These are phyloP conservation scores for Sylvia atricapilla DNA, from an alignment of 2,113 vertebrate genomes.

Conservation along the genomic window DNA sequence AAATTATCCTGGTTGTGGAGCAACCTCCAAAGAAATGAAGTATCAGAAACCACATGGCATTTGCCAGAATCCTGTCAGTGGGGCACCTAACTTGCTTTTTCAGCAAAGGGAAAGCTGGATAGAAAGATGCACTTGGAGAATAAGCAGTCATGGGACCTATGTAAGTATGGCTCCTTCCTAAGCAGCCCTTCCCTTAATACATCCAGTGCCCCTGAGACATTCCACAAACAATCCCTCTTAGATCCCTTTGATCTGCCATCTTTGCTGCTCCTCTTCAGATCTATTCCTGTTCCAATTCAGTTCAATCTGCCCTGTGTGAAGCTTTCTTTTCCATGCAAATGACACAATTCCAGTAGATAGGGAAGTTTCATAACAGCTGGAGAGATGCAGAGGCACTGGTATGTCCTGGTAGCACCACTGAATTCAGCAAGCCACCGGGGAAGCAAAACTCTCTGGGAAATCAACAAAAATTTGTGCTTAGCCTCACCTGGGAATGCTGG, in stretches of 20 bases:
- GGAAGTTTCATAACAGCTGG: not conserved
- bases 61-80: not conserved
- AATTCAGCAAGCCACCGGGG: not conserved
- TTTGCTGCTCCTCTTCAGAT: not conserved
- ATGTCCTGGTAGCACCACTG: not conserved
- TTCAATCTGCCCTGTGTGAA: not conserved
- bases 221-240: not conserved
- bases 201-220: not conserved
- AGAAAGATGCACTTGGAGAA: not conserved
- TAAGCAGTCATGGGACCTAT: not conserved
- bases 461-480: not conserved
- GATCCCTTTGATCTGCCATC: not conserved
- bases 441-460: not conserved
- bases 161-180: not conserved
- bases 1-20: not conserved
- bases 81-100: not conserved
- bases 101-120: not conserved
- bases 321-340: not conserved
- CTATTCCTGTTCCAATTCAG: no score
- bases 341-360: not conserved
- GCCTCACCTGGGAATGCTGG: slow-evolving; percentile 91
- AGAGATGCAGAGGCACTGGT: not conserved
- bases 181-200: not conserved
- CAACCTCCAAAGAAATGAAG: not conserved
- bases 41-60: not conserved